Evolutionary conservation across 2,113 vertebrate genomes (phyloP).

Genomic region (Silurus asotus): DNA sequence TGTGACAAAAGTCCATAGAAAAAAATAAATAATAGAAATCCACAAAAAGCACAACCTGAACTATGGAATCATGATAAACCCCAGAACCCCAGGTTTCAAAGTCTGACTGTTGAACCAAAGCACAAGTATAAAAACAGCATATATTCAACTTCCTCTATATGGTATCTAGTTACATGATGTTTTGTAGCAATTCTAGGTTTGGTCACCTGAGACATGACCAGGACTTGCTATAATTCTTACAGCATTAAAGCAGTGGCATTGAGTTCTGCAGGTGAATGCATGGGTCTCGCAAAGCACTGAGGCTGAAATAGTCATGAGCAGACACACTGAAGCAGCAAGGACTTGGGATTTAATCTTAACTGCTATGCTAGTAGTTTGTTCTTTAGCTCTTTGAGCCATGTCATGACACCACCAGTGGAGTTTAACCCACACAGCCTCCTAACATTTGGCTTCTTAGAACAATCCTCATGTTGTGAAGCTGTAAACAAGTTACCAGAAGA

Average conservation of each 20-base stretch:
- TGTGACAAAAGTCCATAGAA: no score
- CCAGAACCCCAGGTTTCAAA: not conserved
- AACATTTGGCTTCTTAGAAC: not conserved
- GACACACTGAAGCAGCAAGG: not conserved
- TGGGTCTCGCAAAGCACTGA: not conserved
- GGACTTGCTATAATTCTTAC: not conserved
- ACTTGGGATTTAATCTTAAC: not conserved
- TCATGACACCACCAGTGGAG: not conserved
- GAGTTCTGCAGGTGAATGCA: not conserved
- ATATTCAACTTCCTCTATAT: not conserved
- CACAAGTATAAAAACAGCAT: not conserved
- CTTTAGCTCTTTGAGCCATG: not conserved
- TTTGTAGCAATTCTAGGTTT: not conserved
- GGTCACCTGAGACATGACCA: not conserved
- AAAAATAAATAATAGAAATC: not conserved
- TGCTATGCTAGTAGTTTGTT: not conserved
- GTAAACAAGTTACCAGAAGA: not conserved
- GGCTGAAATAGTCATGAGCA: not conserved
- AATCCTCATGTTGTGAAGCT: not conserved
- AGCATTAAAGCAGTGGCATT: not conserved
- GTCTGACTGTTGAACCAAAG: not conserved
- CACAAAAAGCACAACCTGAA: not conserved
- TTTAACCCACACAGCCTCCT: not conserved
- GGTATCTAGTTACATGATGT: not conserved
- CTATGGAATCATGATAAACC: not conserved